Evolutionary conservation across 2,888 invertebrate genomes (phyloP), one percentile per base, ranked within the genome.

Genomic region (Neoascia interrupta): DNA sequence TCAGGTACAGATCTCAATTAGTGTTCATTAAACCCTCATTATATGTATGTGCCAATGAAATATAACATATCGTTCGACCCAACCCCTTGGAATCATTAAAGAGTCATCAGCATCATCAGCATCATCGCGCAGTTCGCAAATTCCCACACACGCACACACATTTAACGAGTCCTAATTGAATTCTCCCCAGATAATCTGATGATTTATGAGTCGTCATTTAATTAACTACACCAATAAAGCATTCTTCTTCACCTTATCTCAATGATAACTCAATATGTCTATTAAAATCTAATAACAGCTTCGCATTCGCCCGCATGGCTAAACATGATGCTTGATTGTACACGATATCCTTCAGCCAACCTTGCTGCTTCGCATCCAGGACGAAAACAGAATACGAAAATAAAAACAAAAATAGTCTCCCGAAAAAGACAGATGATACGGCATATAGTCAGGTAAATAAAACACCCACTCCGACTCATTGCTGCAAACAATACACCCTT

Each of bases 251-350:
- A 34, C 37, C 28, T 75, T 51, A 58, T 45, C 51, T 56, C 49
- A 37, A 13, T 51, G 49, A 70, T 70, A 37, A 63, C 56, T 68
- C 54, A 54, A 75, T 75, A 70, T 39, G 31, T 54, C 68, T 37
- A 69, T 75, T 70, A 75, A 70, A 66, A 74, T 53, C 45, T 53
- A 66, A 66, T 66, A 66, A 45, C 37, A 37, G 28, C 66, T 53
- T 39, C 21, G 21, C 15, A 47, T 53, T 36, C 53, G 36, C 16
- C n/a, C 18, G 8, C 36, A 51, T 58, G 36, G 49, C 19, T 49
- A 39, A 21, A 28, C 28, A 39, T 36, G 36, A n/a, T 31, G 13
- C 26, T 26, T 11, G 37, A 19, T 36, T 23, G 36, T 45, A 45
- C 5, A 3, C 43, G 26, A 5, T n/a, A n/a, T n/a, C n/a, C n/a